phyloP scores from a whole-genome alignment of 2,888 invertebrate genomes.

The Nebria salina region DNA sequence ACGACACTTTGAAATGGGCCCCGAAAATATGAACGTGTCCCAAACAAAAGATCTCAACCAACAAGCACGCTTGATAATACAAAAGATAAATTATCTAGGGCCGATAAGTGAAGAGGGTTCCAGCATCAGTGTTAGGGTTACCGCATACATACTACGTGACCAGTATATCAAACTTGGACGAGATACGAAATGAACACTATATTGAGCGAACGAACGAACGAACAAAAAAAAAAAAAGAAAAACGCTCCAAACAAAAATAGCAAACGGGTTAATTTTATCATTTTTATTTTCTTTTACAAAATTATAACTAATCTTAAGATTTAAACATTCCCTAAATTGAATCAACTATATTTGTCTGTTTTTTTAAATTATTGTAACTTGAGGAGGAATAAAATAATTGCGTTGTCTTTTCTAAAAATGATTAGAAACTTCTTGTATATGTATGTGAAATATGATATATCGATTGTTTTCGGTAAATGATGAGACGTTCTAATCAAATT shows the following conservation, averaged over 20 bases:
- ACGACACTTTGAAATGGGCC: neutral
- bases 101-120: constrained; percentile 54
- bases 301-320: too few species aligned
- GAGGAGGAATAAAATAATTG: too few species aligned
- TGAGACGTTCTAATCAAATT: neutral
- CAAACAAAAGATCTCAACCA: constrained; percentile 55
- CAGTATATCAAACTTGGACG: neutral
- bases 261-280: too few species aligned
- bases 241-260: too few species aligned
- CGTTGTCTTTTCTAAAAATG: too few species aligned
- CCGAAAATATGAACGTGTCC: constrained; percentile 52
- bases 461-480: neutral
- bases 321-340: too few species aligned
- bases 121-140: constrained; percentile 49
- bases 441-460: neutral
- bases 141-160: neutral
- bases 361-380: too few species aligned
- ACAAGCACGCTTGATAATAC: constrained; percentile 54
- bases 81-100: constrained; percentile 58
- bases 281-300: too few species aligned
- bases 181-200: neutral
- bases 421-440: too few species aligned
- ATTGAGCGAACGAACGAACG: neutral
- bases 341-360: too few species aligned
- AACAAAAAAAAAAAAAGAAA: too few species aligned